phyloP scores from a whole-genome alignment of 2,113 vertebrate species.

The Marmota monax region DNA sequence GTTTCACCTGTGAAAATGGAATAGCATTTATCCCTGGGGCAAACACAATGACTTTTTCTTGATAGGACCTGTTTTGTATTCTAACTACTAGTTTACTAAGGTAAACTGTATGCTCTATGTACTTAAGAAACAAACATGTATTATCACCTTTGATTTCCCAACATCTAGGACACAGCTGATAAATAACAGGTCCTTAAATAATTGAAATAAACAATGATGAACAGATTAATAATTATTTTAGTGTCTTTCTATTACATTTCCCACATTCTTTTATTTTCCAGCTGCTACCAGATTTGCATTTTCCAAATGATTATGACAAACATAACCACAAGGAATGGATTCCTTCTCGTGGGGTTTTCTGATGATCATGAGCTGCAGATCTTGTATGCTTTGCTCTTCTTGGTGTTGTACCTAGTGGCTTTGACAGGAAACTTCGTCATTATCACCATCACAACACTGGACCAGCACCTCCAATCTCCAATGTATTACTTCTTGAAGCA shows the following conservation, averaged over 20 bases:
- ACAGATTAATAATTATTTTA: not conserved
- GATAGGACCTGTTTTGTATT: not conserved
- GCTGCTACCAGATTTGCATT: not conserved
- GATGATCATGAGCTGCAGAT: not conserved
- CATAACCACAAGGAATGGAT: not conserved
- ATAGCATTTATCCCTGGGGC: not conserved
- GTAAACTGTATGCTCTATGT: not conserved
- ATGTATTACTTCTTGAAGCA: conserved; percentile 21
- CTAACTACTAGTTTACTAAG: not conserved
- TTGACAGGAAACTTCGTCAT: conserved; percentile 65
- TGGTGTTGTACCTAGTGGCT: conserved; percentile 51
- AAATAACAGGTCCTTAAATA: not conserved
- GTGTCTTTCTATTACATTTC: not conserved
- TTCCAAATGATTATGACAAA: conserved; percentile 13
- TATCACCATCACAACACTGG: conserved; percentile 24
- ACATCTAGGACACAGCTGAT: not conserved
- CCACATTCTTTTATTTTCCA: not conserved
- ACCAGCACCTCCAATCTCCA: conserved; percentile 61
- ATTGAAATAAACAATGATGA: not conserved
- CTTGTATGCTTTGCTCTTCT: conserved; percentile 51
- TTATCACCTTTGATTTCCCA: not conserved
- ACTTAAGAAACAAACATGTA: not conserved
- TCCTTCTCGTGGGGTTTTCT: conserved; percentile 71
- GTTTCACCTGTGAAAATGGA: not conserved
- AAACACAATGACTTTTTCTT: not conserved